A percentile compares a stretch with the other conserved stretches of the same genome.
Conservation (phyloP, 2,888 invertebrate genomes). For the Spicauda simplicius region DNA sequence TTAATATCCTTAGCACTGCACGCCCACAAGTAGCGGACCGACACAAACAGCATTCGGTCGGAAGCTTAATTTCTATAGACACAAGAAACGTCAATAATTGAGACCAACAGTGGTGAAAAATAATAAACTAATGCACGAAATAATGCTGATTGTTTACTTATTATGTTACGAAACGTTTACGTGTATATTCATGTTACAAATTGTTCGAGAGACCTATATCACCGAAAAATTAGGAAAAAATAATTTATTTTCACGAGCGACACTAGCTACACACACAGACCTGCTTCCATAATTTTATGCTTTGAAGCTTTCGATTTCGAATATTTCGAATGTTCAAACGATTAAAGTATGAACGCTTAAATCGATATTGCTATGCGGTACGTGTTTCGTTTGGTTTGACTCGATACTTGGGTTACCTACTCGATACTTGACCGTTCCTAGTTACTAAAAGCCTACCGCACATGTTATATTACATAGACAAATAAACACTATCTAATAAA, state of each 20-base stretch:
- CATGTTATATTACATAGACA: no score
- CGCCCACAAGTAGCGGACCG: conserved; percentile 61
- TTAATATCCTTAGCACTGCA: conserved; percentile 55
- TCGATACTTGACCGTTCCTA: no score
- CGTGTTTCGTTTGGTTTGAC: neutral
- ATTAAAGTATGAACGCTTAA: neutral
- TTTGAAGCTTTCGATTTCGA: neutral
- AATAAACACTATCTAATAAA: no score
- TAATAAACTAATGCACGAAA: conserved; percentile 9
- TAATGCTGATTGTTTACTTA: conserved; percentile 1
- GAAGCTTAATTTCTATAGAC: conserved; percentile 63
- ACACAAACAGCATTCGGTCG: conserved; percentile 67
- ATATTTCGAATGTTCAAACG: neutral
- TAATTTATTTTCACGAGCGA: conserved; percentile 2
- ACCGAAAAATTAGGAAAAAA: neutral
- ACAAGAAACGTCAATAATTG: conserved; percentile 78
- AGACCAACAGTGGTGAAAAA: conserved; percentile 47
- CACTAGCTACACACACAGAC: neutral
- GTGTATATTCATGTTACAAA: conserved; percentile 17
- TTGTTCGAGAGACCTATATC: conserved; percentile 4
- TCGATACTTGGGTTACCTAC: neutral
- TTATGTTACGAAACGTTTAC: conserved; percentile 3
- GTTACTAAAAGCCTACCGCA: no score
- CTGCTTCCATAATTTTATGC: conserved; percentile 3
- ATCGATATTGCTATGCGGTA: neutral